These are phyloP conservation scores for Acestrorhynchus altus DNA, from an alignment of 2,797 vertebrate species.

Conservation along the genomic window DNA sequence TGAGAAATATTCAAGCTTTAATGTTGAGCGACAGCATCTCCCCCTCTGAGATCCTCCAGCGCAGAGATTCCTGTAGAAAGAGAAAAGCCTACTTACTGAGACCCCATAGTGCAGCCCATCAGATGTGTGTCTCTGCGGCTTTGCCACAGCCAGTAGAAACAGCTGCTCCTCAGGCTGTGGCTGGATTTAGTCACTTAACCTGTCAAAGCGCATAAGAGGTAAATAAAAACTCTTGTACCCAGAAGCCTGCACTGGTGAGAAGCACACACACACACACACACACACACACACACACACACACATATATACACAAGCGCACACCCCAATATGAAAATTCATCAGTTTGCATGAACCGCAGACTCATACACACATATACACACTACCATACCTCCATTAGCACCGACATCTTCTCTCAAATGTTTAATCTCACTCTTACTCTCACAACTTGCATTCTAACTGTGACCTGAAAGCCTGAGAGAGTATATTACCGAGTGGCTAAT, in stretches of 20 bases:
- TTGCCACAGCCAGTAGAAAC: conserved; percentile 19
- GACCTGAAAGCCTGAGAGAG: conserved; percentile 55
- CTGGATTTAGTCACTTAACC: conserved; percentile 53
- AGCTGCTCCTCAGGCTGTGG: conserved; percentile 21
- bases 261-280: not conserved
- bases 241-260: conserved; percentile 18
- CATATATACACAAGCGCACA: not conserved
- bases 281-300: not conserved
- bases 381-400: conserved; percentile 50
- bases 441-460: conserved; percentile 46
- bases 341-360: not conserved
- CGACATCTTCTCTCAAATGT: conserved; percentile 54
- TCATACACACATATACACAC: not conserved
- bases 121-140: conserved; percentile 33
- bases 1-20: conserved; percentile 15
- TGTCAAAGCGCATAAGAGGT: conserved; percentile 44
- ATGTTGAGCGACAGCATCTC: conserved; percentile 18
- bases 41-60: not conserved
- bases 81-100: conserved; percentile 33
- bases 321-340: not conserved
- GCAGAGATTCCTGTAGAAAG: conserved; percentile 24
- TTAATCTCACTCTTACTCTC: conserved; percentile 42
- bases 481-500: conserved; percentile 66
- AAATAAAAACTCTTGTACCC: conserved; percentile 42
- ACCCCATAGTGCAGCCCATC: conserved; percentile 24